Percentiles rank a stretch among this genome's conserved stretches.
Conservation (phyloP, 2,113 vertebrate species). For the Oxyura jamaicensis region DNA sequence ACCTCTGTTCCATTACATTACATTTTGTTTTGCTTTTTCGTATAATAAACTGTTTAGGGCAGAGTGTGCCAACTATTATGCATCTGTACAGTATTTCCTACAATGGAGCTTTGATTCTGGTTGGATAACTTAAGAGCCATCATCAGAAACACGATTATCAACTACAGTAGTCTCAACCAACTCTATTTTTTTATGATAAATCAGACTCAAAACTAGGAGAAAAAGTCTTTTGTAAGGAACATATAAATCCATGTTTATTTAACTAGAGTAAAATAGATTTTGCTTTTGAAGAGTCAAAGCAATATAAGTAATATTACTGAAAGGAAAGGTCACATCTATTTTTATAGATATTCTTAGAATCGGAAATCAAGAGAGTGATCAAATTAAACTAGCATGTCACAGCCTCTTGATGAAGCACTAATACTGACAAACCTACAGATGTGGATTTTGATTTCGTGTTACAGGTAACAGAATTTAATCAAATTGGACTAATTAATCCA, state of each 20-base stretch:
- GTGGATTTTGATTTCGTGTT: not conserved
- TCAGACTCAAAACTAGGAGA: not conserved
- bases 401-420: not conserved
- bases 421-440: not conserved
- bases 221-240: not conserved
- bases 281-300: not conserved
- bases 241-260: conserved; percentile 17
- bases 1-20: not conserved
- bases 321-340: conserved; percentile 32
- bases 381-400: not conserved
- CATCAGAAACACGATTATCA: not conserved
- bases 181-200: not conserved
- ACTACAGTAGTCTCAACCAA: not conserved
- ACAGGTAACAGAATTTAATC: not conserved
- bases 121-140: not conserved
- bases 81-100: not conserved
- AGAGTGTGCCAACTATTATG: not conserved
- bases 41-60: not conserved
- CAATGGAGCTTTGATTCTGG: not conserved
- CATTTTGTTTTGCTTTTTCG: not conserved
- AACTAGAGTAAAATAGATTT: conserved; percentile 35
- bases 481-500: too few relatives aligned
- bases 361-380: conserved; percentile 12
- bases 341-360: not conserved
- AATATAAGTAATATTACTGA: conserved; percentile 3